A percentile compares a stretch with the other conserved stretches of the same genome.
Conservation (phyloP, 2,888 invertebrate species). For the Oeneis ivallda region DNA sequence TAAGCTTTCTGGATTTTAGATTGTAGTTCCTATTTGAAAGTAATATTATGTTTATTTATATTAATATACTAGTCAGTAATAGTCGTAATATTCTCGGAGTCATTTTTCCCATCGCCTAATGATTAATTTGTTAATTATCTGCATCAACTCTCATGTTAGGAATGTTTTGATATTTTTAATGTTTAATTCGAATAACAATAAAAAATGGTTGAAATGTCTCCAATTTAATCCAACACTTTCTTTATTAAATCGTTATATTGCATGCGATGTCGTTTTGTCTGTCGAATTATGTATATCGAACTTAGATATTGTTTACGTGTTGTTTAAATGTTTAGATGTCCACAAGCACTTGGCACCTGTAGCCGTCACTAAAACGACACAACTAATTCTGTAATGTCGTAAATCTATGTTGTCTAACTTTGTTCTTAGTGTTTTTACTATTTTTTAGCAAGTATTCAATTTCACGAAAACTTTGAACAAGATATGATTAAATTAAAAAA, state of each 20-base stretch:
- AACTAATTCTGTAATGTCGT: constrained; percentile 56
- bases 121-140: neutral
- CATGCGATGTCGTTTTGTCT: constrained; percentile 63
- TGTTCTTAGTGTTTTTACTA: constrained; percentile 10
- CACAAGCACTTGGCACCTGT: constrained; percentile 65
- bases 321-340: constrained; percentile 47
- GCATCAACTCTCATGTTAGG: neutral
- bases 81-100: constrained; percentile 35
- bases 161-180: neutral
- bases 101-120: constrained; percentile 39
- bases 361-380: constrained; percentile 66
- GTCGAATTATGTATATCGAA: constrained; percentile 38
- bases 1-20: constrained; percentile 37
- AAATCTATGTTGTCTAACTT: constrained; percentile 29
- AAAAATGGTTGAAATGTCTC: constrained; percentile 42
- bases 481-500: neutral
- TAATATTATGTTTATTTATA: constrained; percentile 25
- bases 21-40: constrained; percentile 28
- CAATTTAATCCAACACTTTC: constrained; percentile 26
- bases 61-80: constrained; percentile 27
- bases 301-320: constrained; percentile 38
- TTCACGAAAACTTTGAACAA: neutral
- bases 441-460: neutral
- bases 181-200: neutral
- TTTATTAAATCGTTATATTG: constrained; percentile 52